Evolutionary conservation across 2,888 invertebrate species (phyloP).

Genomic region (Xylota segnis): DNA sequence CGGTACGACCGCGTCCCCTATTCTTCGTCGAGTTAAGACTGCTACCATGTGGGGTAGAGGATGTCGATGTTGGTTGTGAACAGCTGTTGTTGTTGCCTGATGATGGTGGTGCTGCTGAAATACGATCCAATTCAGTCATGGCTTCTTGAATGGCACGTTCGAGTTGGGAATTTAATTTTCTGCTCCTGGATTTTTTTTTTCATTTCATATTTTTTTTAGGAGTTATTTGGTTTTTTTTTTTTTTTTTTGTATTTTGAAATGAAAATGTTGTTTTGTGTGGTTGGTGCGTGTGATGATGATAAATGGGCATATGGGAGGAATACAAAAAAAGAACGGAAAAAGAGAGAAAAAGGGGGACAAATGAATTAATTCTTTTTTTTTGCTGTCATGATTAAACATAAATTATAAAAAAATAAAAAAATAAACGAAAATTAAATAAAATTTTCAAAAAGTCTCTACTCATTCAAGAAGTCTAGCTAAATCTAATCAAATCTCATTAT

Average conservation of each 20-base stretch:
- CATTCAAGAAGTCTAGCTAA: conserved; percentile 65
- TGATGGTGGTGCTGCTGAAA: conserved; percentile 84
- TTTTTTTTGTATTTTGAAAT: conserved; percentile 61
- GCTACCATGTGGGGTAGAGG: conserved; percentile 63
- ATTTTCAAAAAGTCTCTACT: conserved; percentile 63
- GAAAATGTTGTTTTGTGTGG: conserved; percentile 72
- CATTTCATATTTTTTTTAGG: conserved; percentile 70
- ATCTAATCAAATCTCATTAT: conserved; percentile 50
- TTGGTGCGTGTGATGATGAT: conserved; percentile 71
- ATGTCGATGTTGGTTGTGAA: conserved; percentile 79
- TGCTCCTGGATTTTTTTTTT: conserved; percentile 88
- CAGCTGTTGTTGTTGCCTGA: conserved; percentile 77
- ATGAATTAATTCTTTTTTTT: conserved; percentile 61
- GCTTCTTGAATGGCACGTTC: conserved; percentile 97
- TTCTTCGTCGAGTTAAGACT: conserved; percentile 73
- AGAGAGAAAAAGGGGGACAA: conserved; percentile 42
- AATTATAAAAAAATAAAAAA: conserved; percentile 45
- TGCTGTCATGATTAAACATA: conserved; percentile 40
- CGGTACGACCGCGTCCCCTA: conserved; percentile 65
- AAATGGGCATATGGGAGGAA: conserved; percentile 55
- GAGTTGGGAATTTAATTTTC: conserved; percentile 95
- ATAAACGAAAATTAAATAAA: conserved; percentile 57
- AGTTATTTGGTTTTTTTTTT: conserved; percentile 68
- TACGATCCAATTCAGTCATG: conserved; percentile 94
- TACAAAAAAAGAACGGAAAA: conserved; percentile 48